Evolutionary conservation across 2,113 vertebrate genomes (phyloP), one percentile per base, ranked within the genome.

Genomic region (Erythrolamprus reginae): DNA sequence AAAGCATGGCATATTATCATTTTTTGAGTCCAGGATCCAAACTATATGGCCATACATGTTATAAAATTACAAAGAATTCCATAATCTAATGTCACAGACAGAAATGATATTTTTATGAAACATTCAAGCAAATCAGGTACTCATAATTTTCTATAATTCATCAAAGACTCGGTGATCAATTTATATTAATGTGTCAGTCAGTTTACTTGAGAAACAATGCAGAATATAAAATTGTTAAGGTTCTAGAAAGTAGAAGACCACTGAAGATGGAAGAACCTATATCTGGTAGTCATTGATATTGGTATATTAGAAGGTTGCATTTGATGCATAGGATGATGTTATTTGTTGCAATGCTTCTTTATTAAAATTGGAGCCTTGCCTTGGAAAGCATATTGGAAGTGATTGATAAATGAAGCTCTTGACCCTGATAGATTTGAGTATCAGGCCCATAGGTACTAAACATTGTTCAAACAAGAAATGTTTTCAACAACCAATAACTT

Each of bases 401-500:
- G 47, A 52, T 33, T 87, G 52, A 28, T 28, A 48, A 26, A 58
- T 86, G 42, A 53, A 38, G 61, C 17, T 15, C 10, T 86, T 82
- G 58, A 26, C 19, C 61, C n/a, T 77, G 28, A 19, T 50, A 61
- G 28, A 58, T 50, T 38, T n/a, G 3, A n/a, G 28, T 21, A 90
- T n/a, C 52, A 56, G 21, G 12, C 45, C 51, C 9, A 19, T 24
- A 50, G 33, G 6, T 56, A 83, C 90, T 95, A 91, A 90, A 91
- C 58, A 90, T 94, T 93, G 93, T 89, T 93, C 83, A 89, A 93
- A 92, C 90, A 93, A 89, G 61, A 55, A 94, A 91, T 93, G 89
- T 86, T 88, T 90, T 88, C 90, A 45, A 26, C 94, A 50, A 84
- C 92, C 70, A 88, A 89, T 47, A 94, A 91, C 15, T 92, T 87